Percentiles rank a stretch among this genome's conserved stretches.
Conservation (phyloP, 2,797 vertebrate genomes). For the Gadopsis marmoratus region DNA sequence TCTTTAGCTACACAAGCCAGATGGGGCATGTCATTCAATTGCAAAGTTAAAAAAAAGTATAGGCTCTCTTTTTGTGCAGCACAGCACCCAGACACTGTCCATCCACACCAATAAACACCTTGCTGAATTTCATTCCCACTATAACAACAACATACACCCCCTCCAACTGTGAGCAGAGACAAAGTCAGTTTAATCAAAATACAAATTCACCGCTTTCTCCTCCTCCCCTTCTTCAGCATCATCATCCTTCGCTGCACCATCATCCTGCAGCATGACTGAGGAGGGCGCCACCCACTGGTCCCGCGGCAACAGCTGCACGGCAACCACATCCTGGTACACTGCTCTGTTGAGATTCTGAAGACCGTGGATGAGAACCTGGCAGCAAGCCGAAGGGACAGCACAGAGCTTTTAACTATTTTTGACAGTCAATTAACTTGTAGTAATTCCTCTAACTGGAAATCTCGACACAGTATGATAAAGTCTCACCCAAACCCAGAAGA, state of each 20-base stretch:
- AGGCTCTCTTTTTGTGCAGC: not conserved
- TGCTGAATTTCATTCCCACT: not conserved
- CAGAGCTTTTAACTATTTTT: not conserved
- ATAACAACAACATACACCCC: not conserved
- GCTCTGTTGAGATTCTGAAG: conserved; percentile 94
- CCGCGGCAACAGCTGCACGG: conserved; percentile 90
- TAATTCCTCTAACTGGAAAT: not conserved
- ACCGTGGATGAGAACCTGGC: conserved; percentile 94
- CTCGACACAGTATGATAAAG: not conserved
- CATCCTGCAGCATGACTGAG: conserved; percentile 94
- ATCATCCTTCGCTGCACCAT: conserved; percentile 89
- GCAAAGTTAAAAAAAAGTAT: not conserved
- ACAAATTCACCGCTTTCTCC: conserved; percentile 83
- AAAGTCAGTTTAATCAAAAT: not conserved
- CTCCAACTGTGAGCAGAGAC: not conserved
- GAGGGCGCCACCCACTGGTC: conserved; percentile 92
- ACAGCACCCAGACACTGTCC: not conserved
- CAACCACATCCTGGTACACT: conserved; percentile 95
- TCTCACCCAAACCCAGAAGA: not conserved
- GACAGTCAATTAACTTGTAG: not conserved
- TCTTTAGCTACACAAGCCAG: not conserved
- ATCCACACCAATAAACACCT: not conserved
- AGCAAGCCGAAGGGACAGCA: not conserved
- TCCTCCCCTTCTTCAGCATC: conserved; percentile 87
- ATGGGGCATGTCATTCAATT: not conserved